Evolutionary conservation across 2,113 vertebrate genomes (phyloP).

Genomic region (Crotalus viridis): DNA sequence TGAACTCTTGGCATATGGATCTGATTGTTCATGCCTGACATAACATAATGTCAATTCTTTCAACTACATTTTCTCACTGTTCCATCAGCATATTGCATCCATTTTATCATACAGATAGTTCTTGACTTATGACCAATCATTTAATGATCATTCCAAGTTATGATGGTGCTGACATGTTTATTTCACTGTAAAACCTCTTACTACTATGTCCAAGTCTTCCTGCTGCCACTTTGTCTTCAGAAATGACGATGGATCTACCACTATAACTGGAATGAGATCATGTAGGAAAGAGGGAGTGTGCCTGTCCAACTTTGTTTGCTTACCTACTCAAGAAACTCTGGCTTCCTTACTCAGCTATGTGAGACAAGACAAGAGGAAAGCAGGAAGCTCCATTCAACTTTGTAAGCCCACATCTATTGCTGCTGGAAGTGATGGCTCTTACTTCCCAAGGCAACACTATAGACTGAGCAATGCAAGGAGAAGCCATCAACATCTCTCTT

Average conservation of each 20-base stretch:
- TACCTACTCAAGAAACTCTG: background rate
- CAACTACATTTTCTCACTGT: background rate
- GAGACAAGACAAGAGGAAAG: background rate
- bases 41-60: background rate
- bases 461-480: background rate
- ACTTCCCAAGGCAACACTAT: background rate
- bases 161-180: background rate
- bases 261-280: background rate
- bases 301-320: background rate
- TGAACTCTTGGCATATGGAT: background rate
- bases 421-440: background rate
- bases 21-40: background rate
- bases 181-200: background rate
- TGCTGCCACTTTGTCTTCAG: background rate
- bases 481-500: background rate
- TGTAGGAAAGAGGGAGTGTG: background rate
- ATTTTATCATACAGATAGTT: background rate
- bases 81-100: background rate
- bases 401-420: background rate
- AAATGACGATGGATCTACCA: background rate
- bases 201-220: background rate
- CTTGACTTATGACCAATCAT: background rate
- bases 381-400: background rate
- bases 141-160: background rate
- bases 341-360: background rate